Evolutionary conservation across 2,888 invertebrate species (phyloP), one percentile per base, ranked within the genome.

Genomic region (Scaeva pyrastri): DNA sequence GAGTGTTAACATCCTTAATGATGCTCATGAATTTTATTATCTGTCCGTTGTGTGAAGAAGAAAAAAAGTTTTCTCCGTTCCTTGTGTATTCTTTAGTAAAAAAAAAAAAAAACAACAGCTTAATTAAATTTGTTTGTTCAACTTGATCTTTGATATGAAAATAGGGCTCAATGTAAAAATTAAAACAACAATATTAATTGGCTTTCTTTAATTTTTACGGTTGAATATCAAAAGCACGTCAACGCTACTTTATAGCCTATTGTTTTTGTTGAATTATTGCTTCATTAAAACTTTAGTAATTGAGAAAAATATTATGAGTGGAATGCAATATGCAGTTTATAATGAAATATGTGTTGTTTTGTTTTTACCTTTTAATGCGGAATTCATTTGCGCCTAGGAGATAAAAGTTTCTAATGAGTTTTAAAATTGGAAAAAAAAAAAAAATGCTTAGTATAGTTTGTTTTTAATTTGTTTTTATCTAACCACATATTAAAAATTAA

Each of bases 271-370:
- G 7, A 80, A 19, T 68, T 50, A 58, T 66, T 55, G 58, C 39
- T 66, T 66, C 39, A 74, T 73, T 41, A 31, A 60, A 66, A 23
- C 14, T 56, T 43, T 26, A 43, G 14, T 14, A 45, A 19, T 71
- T 43, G 62, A 43, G 62, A 23, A 64, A 45, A 56, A 23, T 45
- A 16, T 52, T 21, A 39, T 11, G n/a, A 36, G 45, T 56, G 11
- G 43, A 56, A 48, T 39, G 66, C 66, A 78, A 78, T 78, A 72
- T 78, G 72, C 56, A 79, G 64, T 79, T 64, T 7, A 79, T 55
- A 72, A 14, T 16, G 43, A 55, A 48, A 26, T 56, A 75, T 75
- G 56, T 56, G 31, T 31, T 56, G 2, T 56, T 56, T 56, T 43
- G 16, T 11, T 56, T n/a, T 31, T 26, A 55, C 26, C 31, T 31